Percentiles rank a stretch among this genome's conserved stretches.
Conservation (phyloP, 2,888 invertebrate species). For the Heterodera filipjevi region DNA sequence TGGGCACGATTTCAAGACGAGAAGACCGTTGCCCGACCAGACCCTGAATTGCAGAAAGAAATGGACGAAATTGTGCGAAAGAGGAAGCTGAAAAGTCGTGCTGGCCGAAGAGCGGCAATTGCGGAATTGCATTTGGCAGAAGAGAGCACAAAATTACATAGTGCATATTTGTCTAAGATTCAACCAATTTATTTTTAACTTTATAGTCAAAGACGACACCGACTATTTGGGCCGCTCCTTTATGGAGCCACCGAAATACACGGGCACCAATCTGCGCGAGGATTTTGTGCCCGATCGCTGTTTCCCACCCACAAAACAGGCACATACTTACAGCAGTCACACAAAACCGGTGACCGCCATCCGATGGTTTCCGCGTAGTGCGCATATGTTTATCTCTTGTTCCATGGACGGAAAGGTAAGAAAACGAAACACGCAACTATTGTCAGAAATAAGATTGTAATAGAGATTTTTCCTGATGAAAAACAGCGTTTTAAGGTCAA, state of each 20-base stretch:
- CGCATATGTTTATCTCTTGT: constrained; percentile 89
- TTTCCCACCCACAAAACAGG: constrained; percentile 69
- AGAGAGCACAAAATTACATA: constrained; percentile 55
- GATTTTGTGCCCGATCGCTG: constrained; percentile 80
- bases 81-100: constrained; percentile 90
- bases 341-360: constrained; percentile 92
- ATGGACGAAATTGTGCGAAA: constrained; percentile 90
- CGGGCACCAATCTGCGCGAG: constrained; percentile 84
- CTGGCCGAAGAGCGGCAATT: constrained; percentile 74
- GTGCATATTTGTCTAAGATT: constrained; percentile 39
- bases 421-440: too few species aligned
- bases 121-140: constrained; percentile 84
- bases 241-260: constrained; percentile 87
- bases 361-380: constrained; percentile 90
- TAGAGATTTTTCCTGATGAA: too few species aligned
- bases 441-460: too few species aligned
- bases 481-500: constrained; percentile 67
- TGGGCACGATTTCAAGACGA: constrained; percentile 96
- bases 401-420: constrained; percentile 91
- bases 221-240: constrained; percentile 97
- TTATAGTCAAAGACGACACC: constrained; percentile 82
- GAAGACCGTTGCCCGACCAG: constrained; percentile 82
- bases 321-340: constrained; percentile 76
- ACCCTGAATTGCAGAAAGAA: constrained; percentile 89
- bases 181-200: too few species aligned